Percentiles rank a stretch among this genome's conserved stretches.
Evolutionary conservation across 2,888 invertebrate species (phyloP).

Genomic region (Drosophila prostipennis): DNA sequence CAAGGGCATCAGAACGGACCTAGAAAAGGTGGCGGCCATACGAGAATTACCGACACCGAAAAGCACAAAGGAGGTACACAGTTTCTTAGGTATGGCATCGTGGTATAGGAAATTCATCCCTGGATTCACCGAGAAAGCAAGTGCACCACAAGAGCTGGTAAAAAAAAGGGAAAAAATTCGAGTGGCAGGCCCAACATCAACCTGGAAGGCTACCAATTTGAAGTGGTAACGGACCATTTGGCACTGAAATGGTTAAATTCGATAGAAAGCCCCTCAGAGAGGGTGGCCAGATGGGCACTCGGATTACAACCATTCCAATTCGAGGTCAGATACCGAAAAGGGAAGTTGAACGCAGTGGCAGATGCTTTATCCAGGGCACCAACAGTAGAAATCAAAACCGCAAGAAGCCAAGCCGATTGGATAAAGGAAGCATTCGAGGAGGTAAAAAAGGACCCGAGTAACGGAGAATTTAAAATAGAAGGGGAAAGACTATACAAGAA

Average conservation of each 20-base stretch:
- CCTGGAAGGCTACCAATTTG: not conserved
- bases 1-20: not conserved
- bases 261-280: not conserved
- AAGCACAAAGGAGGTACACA: not conserved
- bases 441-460: too few relatives aligned
- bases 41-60: too few relatives aligned
- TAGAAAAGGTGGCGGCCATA: not conserved
- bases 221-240: not conserved
- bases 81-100: not conserved
- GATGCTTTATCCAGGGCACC: not conserved
- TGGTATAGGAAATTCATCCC: slow-evolving; percentile 1
- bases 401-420: too few relatives aligned
- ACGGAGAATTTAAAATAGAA: not conserved
- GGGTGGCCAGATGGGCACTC: not conserved
- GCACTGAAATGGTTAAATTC: not conserved
- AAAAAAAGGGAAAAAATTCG: not conserved
- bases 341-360: not conserved
- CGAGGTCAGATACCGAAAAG: not conserved
- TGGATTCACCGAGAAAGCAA: not conserved
- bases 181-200: not conserved
- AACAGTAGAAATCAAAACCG: too few relatives aligned
- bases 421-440: too few relatives aligned
- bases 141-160: not conserved
- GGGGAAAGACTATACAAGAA: not conserved
- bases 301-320: too few relatives aligned